phyloP scores from a whole-genome alignment of 2,888 invertebrate species.

The Ophion ventricosus region DNA sequence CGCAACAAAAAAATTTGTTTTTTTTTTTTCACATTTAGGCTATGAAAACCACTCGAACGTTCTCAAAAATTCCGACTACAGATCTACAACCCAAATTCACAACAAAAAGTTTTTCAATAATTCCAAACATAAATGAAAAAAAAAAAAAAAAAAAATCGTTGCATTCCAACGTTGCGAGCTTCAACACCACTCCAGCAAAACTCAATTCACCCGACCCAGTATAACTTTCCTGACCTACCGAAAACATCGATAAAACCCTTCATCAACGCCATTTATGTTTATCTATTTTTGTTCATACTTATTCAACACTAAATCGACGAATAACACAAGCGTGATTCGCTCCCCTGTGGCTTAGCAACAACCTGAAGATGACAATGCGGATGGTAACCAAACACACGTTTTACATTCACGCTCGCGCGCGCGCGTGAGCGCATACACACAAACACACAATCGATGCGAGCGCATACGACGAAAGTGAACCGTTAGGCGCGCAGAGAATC shows the following conservation, averaged over 20 bases:
- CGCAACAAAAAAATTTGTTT: not conserved
- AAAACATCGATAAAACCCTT: not conserved
- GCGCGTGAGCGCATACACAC: not conserved
- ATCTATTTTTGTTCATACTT: not conserved
- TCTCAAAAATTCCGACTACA: not conserved
- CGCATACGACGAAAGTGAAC: constrained; percentile 4
- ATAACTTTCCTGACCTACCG: not conserved
- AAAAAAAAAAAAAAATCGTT: not conserved
- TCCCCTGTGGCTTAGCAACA: constrained; percentile 55
- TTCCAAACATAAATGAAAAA: not conserved
- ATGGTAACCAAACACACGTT: constrained; percentile 43
- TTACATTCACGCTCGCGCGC: not conserved
- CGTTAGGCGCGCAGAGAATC: not conserved
- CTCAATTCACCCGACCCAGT: not conserved
- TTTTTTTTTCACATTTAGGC: not conserved
- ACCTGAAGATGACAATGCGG: constrained; percentile 37
- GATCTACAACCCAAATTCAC: not conserved
- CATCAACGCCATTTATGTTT: not conserved
- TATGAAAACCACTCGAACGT: not conserved
- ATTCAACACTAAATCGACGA: not conserved
- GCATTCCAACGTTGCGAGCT: not conserved
- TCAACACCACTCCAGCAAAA: not conserved
- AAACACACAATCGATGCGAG: constrained; percentile 15
- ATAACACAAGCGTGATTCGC: not conserved
- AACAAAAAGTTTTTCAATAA: not conserved